Percentiles rank a stretch among this genome's conserved stretches.
These are phyloP conservation scores for Aethes cnicana DNA, from an alignment of 2,888 invertebrate species.

Conservation along the genomic window DNA sequence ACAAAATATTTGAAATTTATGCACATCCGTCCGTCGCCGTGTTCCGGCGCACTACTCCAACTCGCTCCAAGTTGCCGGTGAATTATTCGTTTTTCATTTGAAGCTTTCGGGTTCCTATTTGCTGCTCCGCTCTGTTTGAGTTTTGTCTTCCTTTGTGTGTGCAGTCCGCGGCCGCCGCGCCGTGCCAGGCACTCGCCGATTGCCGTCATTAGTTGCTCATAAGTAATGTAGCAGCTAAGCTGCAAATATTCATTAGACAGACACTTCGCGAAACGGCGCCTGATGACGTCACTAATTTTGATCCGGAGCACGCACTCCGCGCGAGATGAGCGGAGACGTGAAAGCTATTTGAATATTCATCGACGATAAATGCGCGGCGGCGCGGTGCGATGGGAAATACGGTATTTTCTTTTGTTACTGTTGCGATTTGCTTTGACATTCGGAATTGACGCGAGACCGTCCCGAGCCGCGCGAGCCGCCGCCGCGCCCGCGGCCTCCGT, in stretches of 20 bases:
- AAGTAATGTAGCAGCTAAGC: slow-evolving; percentile 4
- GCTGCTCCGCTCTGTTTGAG: slow-evolving; percentile 8
- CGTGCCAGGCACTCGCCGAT: neutral
- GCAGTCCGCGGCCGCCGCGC: neutral
- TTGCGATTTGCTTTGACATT: slow-evolving; percentile 1
- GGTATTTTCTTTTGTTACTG: neutral
- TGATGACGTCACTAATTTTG: slow-evolving; percentile 55
- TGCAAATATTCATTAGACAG: slow-evolving; percentile 45
- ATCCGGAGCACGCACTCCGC: slow-evolving; percentile 50
- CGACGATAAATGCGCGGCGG: slow-evolving; percentile 42
- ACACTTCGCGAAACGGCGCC: slow-evolving; percentile 33
- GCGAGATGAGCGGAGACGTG: slow-evolving; percentile 47
- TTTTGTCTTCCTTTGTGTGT: slow-evolving; percentile 14
- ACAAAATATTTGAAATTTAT: slow-evolving; percentile 29
- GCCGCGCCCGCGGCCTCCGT: neutral
- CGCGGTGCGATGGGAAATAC: slow-evolving; percentile 12
- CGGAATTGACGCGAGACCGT: no score
- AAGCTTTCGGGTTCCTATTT: slow-evolving; percentile 19
- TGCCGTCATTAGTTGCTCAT: slow-evolving; percentile 1
- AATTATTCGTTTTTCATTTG: slow-evolving; percentile 23
- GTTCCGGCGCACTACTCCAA: slow-evolving; percentile 14
- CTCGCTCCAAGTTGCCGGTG: slow-evolving; percentile 14
- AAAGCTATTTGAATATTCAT: slow-evolving; percentile 59
- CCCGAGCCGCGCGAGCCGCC: no score
- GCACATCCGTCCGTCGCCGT: slow-evolving; percentile 22